Evolutionary conservation across 2,113 vertebrate genomes (phyloP).

Genomic region (Indicator indicator): DNA sequence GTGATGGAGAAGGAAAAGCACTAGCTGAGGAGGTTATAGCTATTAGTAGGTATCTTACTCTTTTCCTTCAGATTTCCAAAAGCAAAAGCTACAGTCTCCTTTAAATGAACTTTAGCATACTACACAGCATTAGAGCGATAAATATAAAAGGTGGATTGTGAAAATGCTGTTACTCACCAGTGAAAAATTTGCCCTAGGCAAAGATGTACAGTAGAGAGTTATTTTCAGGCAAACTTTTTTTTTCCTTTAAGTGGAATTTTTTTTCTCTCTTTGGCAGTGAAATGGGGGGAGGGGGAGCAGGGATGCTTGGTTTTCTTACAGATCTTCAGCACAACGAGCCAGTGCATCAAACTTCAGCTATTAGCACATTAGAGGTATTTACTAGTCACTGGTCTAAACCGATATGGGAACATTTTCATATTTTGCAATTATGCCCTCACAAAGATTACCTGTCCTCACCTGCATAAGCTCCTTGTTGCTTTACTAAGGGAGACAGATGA

Average conservation of each 20-base stretch:
- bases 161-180: conserved; percentile 77
- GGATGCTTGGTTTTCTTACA: conserved; percentile 4
- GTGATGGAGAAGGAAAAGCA: neutral
- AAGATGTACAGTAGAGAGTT: conserved; percentile 51
- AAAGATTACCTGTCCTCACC: conserved; percentile 67
- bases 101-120: conserved; percentile 78
- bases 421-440: conserved; percentile 52
- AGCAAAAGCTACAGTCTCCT: conserved; percentile 57
- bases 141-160: conserved; percentile 78
- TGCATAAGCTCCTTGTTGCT: conserved; percentile 21
- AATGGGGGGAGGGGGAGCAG: neutral
- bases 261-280: neutral
- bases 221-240: conserved; percentile 50
- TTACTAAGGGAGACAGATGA: neutral
- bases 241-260: conserved; percentile 6
- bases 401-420: conserved; percentile 42
- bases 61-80: neutral
- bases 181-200: conserved; percentile 78
- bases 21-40: neutral
- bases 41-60: neutral
- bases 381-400: conserved; percentile 44
- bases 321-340: neutral
- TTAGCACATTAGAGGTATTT: conserved; percentile 18
- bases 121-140: conserved; percentile 55
- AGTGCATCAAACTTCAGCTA: conserved; percentile 13